A percentile compares a stretch with the other conserved stretches of the same genome.
These are phyloP conservation scores for Mythimna ferrago DNA, from an alignment of 2,888 invertebrate species.

Conservation along the genomic window DNA sequence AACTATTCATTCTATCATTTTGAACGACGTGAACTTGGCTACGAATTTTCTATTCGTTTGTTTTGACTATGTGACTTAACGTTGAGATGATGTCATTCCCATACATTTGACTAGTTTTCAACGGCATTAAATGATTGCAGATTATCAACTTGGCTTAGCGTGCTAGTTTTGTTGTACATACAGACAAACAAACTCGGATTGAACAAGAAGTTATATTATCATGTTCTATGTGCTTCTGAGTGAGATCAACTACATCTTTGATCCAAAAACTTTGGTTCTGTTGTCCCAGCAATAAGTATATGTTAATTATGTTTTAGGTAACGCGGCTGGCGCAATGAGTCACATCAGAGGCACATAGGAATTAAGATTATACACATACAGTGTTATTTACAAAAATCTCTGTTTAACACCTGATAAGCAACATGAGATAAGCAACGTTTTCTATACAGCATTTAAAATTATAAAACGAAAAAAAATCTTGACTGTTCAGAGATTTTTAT, in stretches of 20 bases:
- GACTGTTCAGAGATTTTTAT: not conserved
- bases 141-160: too few species aligned
- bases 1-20: too few species aligned
- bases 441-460: not conserved
- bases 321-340: slow-evolving; percentile 32
- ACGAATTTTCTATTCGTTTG: too few species aligned
- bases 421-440: not conserved
- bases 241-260: not conserved
- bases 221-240: slow-evolving; percentile 34
- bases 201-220: not conserved
- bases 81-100: too few species aligned
- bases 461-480: not conserved
- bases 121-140: too few species aligned
- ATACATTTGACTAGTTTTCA: too few species aligned
- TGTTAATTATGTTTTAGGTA: slow-evolving; percentile 54
- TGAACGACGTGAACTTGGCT: too few species aligned
- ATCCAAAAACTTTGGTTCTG: not conserved
- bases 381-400: not conserved
- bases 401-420: not conserved
- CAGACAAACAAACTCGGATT: not conserved
- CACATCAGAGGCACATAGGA: slow-evolving; percentile 47
- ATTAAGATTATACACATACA: slow-evolving; percentile 4
- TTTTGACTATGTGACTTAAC: too few species aligned
- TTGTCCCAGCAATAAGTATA: not conserved
- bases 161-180: not conserved